Base-by-base conservation (phyloP, 1,140 invertebrate genomes). In the Brachionus asplanchnoidis region DNA sequence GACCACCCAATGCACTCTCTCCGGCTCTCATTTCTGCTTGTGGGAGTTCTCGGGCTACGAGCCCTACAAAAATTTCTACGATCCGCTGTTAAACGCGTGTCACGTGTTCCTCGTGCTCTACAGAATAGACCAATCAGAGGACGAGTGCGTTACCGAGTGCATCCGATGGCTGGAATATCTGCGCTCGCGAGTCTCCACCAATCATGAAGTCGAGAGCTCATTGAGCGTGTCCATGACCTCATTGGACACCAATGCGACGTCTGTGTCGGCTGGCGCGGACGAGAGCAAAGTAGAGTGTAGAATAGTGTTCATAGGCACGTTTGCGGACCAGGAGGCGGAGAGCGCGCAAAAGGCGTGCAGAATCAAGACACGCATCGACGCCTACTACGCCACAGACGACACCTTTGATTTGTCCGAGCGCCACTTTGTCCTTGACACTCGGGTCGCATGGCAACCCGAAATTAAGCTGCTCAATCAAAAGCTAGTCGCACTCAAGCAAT, bases 131-230 rank as follows among this genome's bases (percentile, higher is more conserved):
- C 94, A 95, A 87, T 91, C 93, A 11, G 90, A 92, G 17, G 93
- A 93, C 65, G 92, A 93, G 84, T 93, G 94, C 88, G 88, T 94
- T 26, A 92, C 93, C 84, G 93, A 95, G 88, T 92, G 94, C 26
- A 91, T 92, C 85, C 95, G 94, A 90, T 95, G 94, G 94, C 89
- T 95, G 40, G 92, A 93, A 86, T 95, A 95, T 88, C 90, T 95
- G 75, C 92, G 94, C 88, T 93, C 93, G 56, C 91, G 94, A 85
- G 92, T 94, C 92, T 90, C 7, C 90, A 92, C 50, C 91, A 92
- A 32, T 92, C 93, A 87, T 93, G 93, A 66, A 26, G 7, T 17
- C 3, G 32, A 23, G 26, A 83, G 36, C 66, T 26, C 8, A 20
- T 23, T 83, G 40, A 70, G 56, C 36, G 17, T 40, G 17, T 73